A percentile compares a stretch with the other conserved stretches of the same genome.
Evolutionary conservation across 1,140 invertebrate species (phyloP).

Genomic region (Tetragnatha versicolor): DNA sequence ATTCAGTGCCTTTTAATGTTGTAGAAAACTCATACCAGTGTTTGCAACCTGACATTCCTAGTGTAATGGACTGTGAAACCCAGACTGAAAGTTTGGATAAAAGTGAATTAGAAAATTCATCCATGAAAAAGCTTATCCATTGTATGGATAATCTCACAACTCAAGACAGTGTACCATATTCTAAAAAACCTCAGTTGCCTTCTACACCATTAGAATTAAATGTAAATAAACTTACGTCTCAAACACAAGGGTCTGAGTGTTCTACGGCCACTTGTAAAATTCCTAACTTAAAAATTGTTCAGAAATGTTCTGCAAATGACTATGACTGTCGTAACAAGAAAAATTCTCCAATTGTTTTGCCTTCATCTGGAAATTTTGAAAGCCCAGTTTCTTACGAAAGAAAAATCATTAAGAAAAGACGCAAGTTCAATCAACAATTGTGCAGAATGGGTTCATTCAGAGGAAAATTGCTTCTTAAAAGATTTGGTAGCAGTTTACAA

Average conservation of each 20-base stretch:
- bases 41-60: neutral
- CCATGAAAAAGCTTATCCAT: neutral
- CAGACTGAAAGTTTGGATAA: constrained; percentile 72
- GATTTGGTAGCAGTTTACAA: constrained; percentile 31
- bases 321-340: neutral
- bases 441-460: constrained; percentile 42
- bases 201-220: neutral
- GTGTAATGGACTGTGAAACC: constrained; percentile 70
- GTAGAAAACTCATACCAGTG: neutral
- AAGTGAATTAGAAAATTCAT: neutral
- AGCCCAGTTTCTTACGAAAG: neutral
- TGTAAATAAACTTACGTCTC: neutral
- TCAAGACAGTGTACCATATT: neutral
- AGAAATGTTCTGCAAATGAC: neutral
- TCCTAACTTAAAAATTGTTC: neutral
- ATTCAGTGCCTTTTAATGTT: constrained; percentile 32
- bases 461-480: constrained; percentile 39
- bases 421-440: constrained; percentile 9
- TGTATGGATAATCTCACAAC: neutral
- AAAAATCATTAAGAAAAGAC: constrained; percentile 8
- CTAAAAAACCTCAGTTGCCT: neutral
- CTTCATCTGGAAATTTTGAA: neutral
- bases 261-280: neutral
- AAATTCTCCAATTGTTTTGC: neutral
- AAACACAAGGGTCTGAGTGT: neutral